Evolutionary conservation across 2,797 vertebrate species (phyloP), one percentile per base, ranked within the genome.

Genomic region (Clarias fuscus): DNA sequence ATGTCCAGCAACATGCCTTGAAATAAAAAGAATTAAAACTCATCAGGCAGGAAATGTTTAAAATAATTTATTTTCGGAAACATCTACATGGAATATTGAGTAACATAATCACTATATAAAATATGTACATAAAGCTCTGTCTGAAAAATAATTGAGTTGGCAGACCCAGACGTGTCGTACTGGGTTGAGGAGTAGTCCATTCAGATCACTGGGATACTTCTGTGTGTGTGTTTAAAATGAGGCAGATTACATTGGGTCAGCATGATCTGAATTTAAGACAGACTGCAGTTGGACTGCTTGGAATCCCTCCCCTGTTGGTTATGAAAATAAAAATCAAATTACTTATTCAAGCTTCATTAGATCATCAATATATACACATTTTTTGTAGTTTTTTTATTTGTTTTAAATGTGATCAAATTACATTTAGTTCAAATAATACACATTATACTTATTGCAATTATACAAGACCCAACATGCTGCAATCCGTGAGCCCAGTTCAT

Each of bases 11-110:
- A 18, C 20, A 18, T 30, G 10, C 5, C 17, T 15, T 20, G 11
- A 5, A 48, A 37, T 48, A 78, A 61, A 83, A 43, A 59, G 61
- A 79, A 58, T 27, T 65, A 30, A 30, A 70, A 53, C 20, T 20
- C 61, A 84, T 22, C 5, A 73, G 3, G n/a, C n/a, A 43, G 56
- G n/a, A 27, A 80, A 59, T 70, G 78, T 91, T 94, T 91, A 89
- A 93, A 94, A 95, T 95, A 94, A 95, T 96, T 96, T 95, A 96
- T 95, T 95, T 85, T 90, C 73, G 91, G 91, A 93, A 92, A 92
- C 88, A 93, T 93, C 91, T 90, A 90, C 90, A 91, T 65, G 90
- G 90, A 92, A 91, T 92, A 89, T 92, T 91, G 88, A 88, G 89
- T 88, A 92, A 90, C 80, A 91, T 93, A 88, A 93, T 92, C 72